These are phyloP conservation scores for Pteronotus mesoamericanus DNA, from an alignment of 2,797 vertebrate genomes.

Conservation along the genomic window DNA sequence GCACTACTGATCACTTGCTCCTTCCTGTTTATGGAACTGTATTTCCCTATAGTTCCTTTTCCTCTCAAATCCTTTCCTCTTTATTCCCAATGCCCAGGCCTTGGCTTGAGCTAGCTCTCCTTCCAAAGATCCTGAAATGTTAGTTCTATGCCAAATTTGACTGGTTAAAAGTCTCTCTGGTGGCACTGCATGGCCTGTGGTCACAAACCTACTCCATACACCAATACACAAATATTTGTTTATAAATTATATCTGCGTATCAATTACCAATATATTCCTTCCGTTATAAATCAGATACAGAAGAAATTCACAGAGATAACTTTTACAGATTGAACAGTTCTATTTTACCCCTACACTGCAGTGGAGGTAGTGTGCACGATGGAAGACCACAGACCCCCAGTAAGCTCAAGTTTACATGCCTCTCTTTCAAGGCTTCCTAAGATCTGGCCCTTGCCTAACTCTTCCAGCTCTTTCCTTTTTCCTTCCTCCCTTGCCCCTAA, in stretches of 20 bases:
- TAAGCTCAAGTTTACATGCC: not conserved
- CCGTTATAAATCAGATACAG: not conserved
- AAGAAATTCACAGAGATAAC: not conserved
- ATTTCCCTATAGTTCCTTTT: not conserved
- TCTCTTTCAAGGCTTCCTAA: not conserved
- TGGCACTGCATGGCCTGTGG: not conserved
- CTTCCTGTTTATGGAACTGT: not conserved
- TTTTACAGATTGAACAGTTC: not conserved
- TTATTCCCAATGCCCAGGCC: not conserved
- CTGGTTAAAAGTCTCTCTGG: not conserved
- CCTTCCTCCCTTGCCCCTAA: not conserved
- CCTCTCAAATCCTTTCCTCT: not conserved
- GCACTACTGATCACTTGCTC: not conserved
- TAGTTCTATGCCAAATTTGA: not conserved
- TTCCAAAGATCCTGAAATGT: not conserved
- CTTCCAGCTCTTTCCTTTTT: not conserved
- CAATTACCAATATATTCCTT: not conserved
- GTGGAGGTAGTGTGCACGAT: not conserved
- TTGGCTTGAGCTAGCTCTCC: not conserved
- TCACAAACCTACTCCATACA: not conserved
- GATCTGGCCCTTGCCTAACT: not conserved
- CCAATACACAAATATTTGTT: not conserved
- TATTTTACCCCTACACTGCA: not conserved
- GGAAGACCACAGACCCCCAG: not conserved
- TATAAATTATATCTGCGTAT: not conserved